These are phyloP conservation scores for Drosophila ficusphila DNA, from an alignment of 1,140 invertebrate genomes.

Conservation along the genomic window DNA sequence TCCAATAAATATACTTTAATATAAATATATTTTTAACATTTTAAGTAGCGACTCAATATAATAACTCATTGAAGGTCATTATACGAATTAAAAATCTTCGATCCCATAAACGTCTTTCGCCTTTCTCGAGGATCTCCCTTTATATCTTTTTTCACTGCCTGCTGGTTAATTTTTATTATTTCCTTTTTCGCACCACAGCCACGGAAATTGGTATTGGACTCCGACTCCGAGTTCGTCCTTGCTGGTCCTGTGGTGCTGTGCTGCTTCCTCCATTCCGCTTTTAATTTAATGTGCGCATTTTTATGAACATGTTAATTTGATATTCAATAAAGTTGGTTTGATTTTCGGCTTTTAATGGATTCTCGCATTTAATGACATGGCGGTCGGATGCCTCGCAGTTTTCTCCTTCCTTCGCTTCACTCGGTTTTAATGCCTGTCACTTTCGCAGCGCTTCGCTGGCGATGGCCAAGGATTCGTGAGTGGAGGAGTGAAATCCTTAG, in stretches of 20 bases:
- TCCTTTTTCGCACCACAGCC: conserved; percentile 49
- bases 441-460: conserved; percentile 58
- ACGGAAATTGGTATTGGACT: conserved; percentile 59
- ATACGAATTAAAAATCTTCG: conserved; percentile 5
- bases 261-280: conserved; percentile 29
- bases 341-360: conserved; percentile 82
- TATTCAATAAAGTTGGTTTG: conserved; percentile 83
- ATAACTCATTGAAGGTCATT: neutral
- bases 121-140: neutral
- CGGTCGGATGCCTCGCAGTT: conserved; percentile 35
- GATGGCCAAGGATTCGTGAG: conserved; percentile 37
- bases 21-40: no score
- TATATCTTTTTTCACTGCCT: conserved; percentile 30
- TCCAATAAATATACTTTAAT: no score
- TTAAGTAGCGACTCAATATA: neutral
- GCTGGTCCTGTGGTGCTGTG: conserved; percentile 2
- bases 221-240: conserved; percentile 1
- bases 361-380: conserved; percentile 75
- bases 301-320: conserved; percentile 84
- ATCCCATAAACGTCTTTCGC: conserved; percentile 49
- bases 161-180: conserved; percentile 80
- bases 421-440: conserved; percentile 38
- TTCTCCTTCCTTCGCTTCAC: conserved; percentile 5
- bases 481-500: neutral
- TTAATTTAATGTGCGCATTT: conserved; percentile 82